A percentile compares a stretch with the other conserved stretches of the same genome.
Conservation (phyloP, 2,113 vertebrate species). For the Eurystomus gularis region DNA sequence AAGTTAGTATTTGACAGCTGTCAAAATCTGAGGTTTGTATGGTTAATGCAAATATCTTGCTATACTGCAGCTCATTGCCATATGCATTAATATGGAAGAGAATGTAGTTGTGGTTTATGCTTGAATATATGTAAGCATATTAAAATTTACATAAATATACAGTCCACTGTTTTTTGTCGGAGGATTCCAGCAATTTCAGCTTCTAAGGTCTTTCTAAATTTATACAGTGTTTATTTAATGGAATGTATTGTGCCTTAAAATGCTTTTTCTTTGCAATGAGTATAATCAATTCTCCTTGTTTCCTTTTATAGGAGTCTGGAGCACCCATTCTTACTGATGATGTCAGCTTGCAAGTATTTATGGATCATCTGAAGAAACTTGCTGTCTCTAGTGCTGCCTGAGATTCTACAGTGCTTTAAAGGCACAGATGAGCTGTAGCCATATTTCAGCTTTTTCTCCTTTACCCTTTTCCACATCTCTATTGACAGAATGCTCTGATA, state of each 20-base stretch:
- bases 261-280: neutral
- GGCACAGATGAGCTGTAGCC: conserved; percentile 42
- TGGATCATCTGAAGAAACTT: conserved; percentile 98
- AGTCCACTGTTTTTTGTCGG: neutral
- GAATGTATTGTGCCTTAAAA: neutral
- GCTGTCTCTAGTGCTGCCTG: conserved; percentile 95
- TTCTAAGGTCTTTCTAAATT: neutral
- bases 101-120: neutral
- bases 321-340: conserved; percentile 97
- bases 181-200: neutral
- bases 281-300: neutral
- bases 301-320: conserved; percentile 86
- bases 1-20: neutral
- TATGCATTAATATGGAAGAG: neutral
- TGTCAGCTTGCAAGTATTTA: conserved; percentile 97
- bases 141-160: conserved; percentile 14
- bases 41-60: neutral
- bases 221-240: neutral
- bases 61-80: neutral
- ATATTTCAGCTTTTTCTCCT: conserved; percentile 32
- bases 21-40: neutral
- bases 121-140: neutral
- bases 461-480: conserved; percentile 15
- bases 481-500: conserved; percentile 39
- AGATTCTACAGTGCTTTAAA: conserved; percentile 35